Evolutionary conservation across 1,140 invertebrate species (phyloP).

Genomic region (Subanguina moxae): DNA sequence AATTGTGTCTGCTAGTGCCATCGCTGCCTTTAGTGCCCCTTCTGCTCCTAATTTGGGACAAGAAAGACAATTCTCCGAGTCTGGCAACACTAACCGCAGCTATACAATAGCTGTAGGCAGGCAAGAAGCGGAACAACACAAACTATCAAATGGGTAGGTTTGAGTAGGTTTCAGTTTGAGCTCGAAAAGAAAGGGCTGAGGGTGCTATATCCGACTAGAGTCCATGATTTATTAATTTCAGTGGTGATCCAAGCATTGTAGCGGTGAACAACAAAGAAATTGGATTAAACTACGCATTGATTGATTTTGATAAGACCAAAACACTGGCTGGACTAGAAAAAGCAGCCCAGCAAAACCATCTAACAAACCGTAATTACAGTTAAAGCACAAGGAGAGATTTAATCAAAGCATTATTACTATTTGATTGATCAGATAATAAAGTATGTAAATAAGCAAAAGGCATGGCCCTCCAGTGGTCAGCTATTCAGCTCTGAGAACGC

Average conservation of each 20-base stretch:
- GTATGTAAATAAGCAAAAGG: no score
- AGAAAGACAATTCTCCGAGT: not conserved
- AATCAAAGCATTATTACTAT: no score
- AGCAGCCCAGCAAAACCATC: not conserved
- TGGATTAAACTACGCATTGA: constrained; percentile 30
- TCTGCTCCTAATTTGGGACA: not conserved
- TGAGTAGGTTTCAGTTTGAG: no score
- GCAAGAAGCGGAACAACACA: not conserved
- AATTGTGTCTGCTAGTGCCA: constrained; percentile 4
- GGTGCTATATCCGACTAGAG: no score
- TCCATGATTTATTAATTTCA: not conserved
- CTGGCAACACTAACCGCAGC: not conserved
- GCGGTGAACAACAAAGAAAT: constrained; percentile 10
- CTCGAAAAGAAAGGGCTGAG: no score
- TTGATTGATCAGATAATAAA: no score
- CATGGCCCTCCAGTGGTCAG: not conserved
- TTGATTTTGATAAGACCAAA: constrained; percentile 39
- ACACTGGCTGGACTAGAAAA: constrained; percentile 13
- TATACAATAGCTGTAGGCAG: not conserved
- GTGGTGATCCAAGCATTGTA: not conserved
- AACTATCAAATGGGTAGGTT: not conserved
- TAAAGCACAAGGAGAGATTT: no score
- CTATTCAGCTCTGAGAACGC: not conserved
- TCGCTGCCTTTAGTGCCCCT: not conserved
- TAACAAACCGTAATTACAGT: no score